These are phyloP conservation scores for Brachyopa scutellaris DNA, from an alignment of 2,888 invertebrate species.

Conservation along the genomic window DNA sequence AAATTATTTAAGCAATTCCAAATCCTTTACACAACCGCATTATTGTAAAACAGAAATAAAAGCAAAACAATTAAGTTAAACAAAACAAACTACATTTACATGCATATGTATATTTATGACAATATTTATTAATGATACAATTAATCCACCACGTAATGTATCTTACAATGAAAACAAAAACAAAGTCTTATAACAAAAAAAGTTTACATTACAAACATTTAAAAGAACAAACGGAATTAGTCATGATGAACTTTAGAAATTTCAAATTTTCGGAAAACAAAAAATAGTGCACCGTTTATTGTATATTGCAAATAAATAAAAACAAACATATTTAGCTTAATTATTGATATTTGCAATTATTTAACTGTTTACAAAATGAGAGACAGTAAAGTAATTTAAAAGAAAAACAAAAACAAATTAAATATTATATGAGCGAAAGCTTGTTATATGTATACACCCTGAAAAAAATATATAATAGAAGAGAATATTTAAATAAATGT, in stretches of 20 bases:
- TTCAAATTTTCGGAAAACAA: conserved; percentile 30
- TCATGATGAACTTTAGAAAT: conserved; percentile 40
- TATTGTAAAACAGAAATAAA: not conserved
- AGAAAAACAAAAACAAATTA: conserved; percentile 40
- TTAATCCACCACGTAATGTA: conserved; percentile 57
- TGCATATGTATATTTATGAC: conserved; percentile 56
- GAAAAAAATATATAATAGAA: conserved; percentile 65
- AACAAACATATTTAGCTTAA: conserved; percentile 56
- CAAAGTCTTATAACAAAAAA: conserved; percentile 32
- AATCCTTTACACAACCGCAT: not conserved
- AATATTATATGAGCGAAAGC: conserved; percentile 50
- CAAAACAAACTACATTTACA: conserved; percentile 13
- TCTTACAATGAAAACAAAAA: conserved; percentile 59
- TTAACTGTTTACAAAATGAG: conserved; percentile 55
- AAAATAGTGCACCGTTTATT: conserved; percentile 62
- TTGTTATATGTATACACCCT: conserved; percentile 63
- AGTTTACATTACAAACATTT: conserved; percentile 19
- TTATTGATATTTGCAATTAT: conserved; percentile 67
- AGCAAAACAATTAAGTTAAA: conserved; percentile 23
- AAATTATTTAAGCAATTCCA: not conserved
- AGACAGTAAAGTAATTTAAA: conserved; percentile 43
- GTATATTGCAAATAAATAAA: conserved; percentile 40
- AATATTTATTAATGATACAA: conserved; percentile 65
- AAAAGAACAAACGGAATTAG: conserved; percentile 36
- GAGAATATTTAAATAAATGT: conserved; percentile 72